Percentiles rank a stretch among this genome's conserved stretches.
Evolutionary conservation across 1,140 invertebrate species (phyloP).

Genomic region (Pogonomyrmex californicus): DNA sequence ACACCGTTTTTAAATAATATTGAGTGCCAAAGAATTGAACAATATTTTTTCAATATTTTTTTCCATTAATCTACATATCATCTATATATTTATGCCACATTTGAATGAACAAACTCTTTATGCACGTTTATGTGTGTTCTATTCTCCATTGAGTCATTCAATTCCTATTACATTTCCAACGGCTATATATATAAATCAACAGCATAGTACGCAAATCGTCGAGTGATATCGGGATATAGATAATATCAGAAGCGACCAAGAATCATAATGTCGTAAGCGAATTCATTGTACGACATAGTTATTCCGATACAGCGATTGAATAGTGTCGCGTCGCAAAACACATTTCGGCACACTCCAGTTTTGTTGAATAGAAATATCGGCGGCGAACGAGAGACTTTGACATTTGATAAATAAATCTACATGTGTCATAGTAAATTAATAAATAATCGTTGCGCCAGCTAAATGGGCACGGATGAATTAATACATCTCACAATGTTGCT

Average conservation of each 20-base stretch:
- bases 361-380: constrained; percentile 48
- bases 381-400: neutral
- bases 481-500: neutral
- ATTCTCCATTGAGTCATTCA: constrained; percentile 2
- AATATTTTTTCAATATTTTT: neutral
- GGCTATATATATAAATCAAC: constrained; percentile 59
- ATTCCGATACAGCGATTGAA: constrained; percentile 28
- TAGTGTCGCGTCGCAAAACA: constrained; percentile 28
- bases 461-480: constrained; percentile 31
- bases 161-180: constrained; percentile 9
- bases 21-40: neutral
- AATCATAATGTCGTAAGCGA: constrained; percentile 50
- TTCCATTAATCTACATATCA: neutral
- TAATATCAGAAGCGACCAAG: constrained; percentile 17
- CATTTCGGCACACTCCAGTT: constrained; percentile 35
- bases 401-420: constrained; percentile 56
- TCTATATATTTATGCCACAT: neutral
- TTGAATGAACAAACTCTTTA: neutral
- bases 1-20: neutral
- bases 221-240: neutral
- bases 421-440: constrained; percentile 8
- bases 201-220: constrained; percentile 41
- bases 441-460: constrained; percentile 10
- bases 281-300: constrained; percentile 32
- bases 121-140: neutral